phyloP scores from a whole-genome alignment of 2,113 vertebrate species.

The Phylloscopus trochilus region DNA sequence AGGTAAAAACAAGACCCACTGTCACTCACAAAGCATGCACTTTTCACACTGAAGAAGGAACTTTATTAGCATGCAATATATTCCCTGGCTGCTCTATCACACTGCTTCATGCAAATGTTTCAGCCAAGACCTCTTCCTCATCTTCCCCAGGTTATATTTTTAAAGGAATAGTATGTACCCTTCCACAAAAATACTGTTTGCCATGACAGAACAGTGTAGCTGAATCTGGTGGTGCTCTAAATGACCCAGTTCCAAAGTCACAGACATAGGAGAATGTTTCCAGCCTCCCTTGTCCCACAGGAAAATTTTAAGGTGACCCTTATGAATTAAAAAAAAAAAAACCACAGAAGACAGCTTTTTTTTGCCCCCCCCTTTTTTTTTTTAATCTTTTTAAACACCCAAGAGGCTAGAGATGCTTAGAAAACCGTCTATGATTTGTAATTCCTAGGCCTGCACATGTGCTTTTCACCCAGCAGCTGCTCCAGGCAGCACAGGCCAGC shows the following conservation, averaged over 20 bases:
- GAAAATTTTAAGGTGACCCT: background rate
- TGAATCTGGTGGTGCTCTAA: background rate
- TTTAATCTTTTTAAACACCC: background rate
- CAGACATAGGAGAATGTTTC: background rate
- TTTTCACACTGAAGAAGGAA: constrained; percentile 3
- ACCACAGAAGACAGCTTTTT: background rate
- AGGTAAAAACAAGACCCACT: background rate
- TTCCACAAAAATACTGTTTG: background rate
- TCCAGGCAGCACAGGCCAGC: fast-evolving
- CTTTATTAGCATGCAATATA: constrained; percentile 25
- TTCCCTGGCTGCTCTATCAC: background rate
- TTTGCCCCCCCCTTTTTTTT: background rate
- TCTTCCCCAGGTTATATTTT: background rate
- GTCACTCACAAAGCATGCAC: constrained; percentile 9
- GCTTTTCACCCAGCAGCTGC: background rate
- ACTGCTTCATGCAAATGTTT: background rate
- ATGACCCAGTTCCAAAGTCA: background rate
- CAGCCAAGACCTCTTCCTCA: background rate
- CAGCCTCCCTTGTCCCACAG: background rate
- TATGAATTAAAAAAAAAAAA: background rate
- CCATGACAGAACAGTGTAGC: background rate
- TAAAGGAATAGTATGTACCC: background rate
- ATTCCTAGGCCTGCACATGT: background rate
- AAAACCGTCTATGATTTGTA: background rate
- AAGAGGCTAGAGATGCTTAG: background rate